A percentile compares a stretch with the other conserved stretches of the same genome.
These are phyloP conservation scores for Danionella cerebrum DNA, from an alignment of 2,113 vertebrate genomes.

Conservation along the genomic window DNA sequence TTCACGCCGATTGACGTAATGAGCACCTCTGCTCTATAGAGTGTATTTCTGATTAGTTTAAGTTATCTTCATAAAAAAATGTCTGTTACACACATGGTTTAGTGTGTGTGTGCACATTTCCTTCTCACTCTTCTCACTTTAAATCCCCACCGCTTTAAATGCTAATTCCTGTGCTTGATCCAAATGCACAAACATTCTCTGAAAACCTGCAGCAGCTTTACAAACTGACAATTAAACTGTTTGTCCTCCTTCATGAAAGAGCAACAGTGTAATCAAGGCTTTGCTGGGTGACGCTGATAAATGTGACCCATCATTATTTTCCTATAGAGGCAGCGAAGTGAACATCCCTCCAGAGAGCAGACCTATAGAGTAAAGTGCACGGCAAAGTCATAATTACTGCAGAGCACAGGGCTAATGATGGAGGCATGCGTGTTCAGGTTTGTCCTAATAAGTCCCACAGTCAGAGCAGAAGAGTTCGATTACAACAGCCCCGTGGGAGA, in stretches of 20 bases:
- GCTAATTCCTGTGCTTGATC: not conserved
- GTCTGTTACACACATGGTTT: too few species aligned
- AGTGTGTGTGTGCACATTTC: too few species aligned
- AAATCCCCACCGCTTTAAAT: too few species aligned
- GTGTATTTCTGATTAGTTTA: too few species aligned
- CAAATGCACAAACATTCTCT: not conserved
- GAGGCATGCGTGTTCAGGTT: not conserved
- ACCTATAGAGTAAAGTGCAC: conserved; percentile 5
- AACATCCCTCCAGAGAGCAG: not conserved
- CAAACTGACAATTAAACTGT: not conserved
- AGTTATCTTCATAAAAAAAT: too few species aligned
- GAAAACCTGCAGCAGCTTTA: not conserved
- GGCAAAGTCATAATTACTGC: not conserved
- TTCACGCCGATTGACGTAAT: too few species aligned
- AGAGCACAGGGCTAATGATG: not conserved
- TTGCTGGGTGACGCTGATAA: not conserved
- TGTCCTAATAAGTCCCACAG: not conserved
- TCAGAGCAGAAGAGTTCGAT: not conserved
- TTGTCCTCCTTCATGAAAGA: not conserved
- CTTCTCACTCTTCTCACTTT: too few species aligned
- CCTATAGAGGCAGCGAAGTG: not conserved
- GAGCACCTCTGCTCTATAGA: too few species aligned
- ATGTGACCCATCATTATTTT: conserved; percentile 3
- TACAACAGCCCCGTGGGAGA: not conserved
- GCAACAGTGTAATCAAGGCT: conserved; percentile 2